Conservation (phyloP, 2,113 vertebrate genomes). For the Prinia subflava region DNA sequence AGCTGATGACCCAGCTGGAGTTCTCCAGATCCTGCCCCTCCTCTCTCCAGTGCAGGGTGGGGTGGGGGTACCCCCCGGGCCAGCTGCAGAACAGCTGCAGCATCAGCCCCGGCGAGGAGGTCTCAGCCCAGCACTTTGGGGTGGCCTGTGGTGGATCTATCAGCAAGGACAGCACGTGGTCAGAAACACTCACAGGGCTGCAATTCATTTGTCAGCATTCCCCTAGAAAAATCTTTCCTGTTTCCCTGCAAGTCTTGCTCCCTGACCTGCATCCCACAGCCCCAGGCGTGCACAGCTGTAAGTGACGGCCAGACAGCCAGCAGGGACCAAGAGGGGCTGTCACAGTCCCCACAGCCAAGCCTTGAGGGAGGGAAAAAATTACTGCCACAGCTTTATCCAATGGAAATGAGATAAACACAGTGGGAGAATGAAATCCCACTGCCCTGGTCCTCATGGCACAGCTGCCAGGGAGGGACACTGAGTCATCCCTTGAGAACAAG, state of each 20-base stretch:
- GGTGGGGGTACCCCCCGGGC: conserved; percentile 81
- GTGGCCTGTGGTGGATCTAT: conserved; percentile 73
- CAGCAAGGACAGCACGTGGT: background rate
- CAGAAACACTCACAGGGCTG: background rate
- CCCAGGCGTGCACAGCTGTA: background rate
- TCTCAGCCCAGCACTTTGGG: conserved; percentile 74
- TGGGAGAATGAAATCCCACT: background rate
- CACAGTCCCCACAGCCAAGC: background rate
- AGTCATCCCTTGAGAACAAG: background rate
- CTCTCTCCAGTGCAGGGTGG: conserved; percentile 78
- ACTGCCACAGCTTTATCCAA: background rate
- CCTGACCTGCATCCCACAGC: background rate
- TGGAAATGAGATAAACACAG: background rate
- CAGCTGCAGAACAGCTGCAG: conserved; percentile 83
- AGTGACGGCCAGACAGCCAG: background rate
- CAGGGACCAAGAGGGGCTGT: background rate
- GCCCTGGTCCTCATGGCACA: background rate
- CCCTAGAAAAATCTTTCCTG: background rate
- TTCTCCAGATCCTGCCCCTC: conserved; percentile 47
- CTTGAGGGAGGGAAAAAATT: background rate
- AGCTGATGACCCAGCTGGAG: conserved; percentile 46
- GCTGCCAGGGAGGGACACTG: background rate
- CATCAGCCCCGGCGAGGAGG: background rate
- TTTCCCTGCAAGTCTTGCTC: background rate
- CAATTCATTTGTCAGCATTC: background rate